Base-by-base conservation (phyloP, 2,113 vertebrate genomes). In the Scolopax mira region DNA sequence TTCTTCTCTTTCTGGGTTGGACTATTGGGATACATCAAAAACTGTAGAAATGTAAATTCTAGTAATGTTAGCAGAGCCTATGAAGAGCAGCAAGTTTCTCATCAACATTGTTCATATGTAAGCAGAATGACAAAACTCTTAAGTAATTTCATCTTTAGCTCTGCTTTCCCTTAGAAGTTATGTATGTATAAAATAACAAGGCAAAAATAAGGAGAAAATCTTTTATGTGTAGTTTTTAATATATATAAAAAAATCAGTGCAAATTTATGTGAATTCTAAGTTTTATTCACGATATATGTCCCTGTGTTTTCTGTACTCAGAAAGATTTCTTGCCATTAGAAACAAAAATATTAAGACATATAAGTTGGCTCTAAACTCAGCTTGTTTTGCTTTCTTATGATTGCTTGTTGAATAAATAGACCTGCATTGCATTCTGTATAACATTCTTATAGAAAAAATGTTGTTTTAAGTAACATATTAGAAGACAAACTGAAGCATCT, bases 41-140 rank as follows among this genome's bases (percentile, higher is more conserved):
- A 97, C 93, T 79, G 72, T 67, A 54, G 85, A 94, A 95, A 96
- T 95, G 80, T 96, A 94, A 86, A 85, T 57, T 80, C 73, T 79
- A 93, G 46, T 73, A 88, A 84, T 73, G 37, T 82, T 83, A 93
- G 13, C 30, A 64, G 64, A 89, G 78, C 74, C 85, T 67, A 31
- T 80, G 81, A 89, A 62, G 46, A 44, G 24, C 39, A 94, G 69
- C 27, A 62, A 80, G 82, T 72, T 95, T 57, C 80, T 95, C 80
- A 75, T 88, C 52, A 27, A 54, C 55, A 64, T 92, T 92, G 77
- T 46, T 94, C 42, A n/a, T 84, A 42, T 64, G 64, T 72, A 97
- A 96, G 60, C 86, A 79, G 75, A 72, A n/a, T 73, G 49, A 85
- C 75, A 93, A 89, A 90, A 90, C 52, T 81, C 69, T 88, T 41